Evolutionary conservation across 1,140 invertebrate species (phyloP).

Genomic region (Cydia fagiglandana): DNA sequence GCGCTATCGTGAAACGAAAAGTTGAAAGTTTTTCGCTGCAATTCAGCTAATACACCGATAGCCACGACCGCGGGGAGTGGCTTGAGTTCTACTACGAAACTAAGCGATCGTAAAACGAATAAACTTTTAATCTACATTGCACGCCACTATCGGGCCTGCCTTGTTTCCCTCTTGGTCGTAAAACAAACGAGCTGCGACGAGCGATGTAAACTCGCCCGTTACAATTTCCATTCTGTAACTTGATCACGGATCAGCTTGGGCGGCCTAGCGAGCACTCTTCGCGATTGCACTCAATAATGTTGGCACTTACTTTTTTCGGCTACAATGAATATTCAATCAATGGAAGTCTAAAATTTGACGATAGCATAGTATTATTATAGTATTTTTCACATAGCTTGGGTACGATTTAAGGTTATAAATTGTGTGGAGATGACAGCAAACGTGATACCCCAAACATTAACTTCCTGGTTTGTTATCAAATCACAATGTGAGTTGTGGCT

Average conservation of each 20-base stretch:
- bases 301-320: constrained; percentile 10
- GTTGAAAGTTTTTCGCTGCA: constrained; percentile 5
- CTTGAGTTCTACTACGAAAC: constrained; percentile 5
- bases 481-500: no score
- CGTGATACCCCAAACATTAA: no score
- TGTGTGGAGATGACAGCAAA: no score
- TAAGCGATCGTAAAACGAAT: constrained; percentile 22
- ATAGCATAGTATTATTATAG: neutral
- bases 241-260: constrained; percentile 2
- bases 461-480: no score
- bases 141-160: constrained; percentile 9
- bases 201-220: constrained; percentile 19
- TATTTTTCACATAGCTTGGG: no score
- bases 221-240: constrained; percentile 22
- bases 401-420: no score
- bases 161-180: constrained; percentile 17
- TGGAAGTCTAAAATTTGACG: neutral
- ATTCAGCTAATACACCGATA: constrained; percentile 26
- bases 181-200: constrained; percentile 24
- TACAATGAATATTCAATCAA: constrained; percentile 26
- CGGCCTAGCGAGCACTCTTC: constrained; percentile 14
- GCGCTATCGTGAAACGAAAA: constrained; percentile 13
- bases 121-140: constrained; percentile 23
- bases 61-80: constrained; percentile 3
- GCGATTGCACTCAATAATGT: constrained; percentile 26